Conservation (phyloP, 2,888 invertebrate genomes). For the Chaitophorus viminalis region DNA sequence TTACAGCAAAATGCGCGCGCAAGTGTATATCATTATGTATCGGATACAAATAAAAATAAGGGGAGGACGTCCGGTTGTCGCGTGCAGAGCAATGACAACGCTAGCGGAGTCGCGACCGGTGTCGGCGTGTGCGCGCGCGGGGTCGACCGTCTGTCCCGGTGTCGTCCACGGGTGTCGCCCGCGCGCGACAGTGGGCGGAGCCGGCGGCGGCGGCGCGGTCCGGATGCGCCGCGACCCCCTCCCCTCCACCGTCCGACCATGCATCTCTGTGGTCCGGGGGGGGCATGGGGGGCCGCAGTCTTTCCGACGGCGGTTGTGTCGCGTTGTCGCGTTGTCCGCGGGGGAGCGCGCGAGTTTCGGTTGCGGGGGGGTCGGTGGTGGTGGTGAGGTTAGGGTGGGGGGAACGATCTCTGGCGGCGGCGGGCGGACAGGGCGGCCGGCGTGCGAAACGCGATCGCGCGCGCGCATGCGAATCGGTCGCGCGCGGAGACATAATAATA, state of each 20-base stretch:
- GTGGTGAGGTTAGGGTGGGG: not conserved
- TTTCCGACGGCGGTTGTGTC: constrained; percentile 8
- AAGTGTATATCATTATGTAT: not conserved
- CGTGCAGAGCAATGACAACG: too few species aligned
- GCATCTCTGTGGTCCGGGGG: too few species aligned
- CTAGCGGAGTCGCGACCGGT: too few species aligned
- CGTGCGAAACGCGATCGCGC: not conserved
- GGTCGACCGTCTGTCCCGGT: too few species aligned
- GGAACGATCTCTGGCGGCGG: too few species aligned
- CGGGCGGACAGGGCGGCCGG: not conserved
- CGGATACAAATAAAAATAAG: constrained; percentile 27
- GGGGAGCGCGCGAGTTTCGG: not conserved
- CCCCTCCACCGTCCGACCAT: not conserved
- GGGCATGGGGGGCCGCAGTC: too few species aligned
- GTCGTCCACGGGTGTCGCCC: constrained; percentile 14
- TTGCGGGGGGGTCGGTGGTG: not conserved
- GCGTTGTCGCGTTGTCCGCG: constrained; percentile 35
- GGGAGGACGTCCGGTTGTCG: constrained; percentile 28
- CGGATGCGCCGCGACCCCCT: constrained; percentile 42
- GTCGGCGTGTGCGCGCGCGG: too few species aligned
- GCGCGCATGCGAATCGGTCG: constrained; percentile 50
- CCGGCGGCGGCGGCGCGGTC: constrained; percentile 13
- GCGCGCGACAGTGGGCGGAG: constrained; percentile 42
- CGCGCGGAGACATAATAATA: constrained; percentile 42
- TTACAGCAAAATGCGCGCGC: not conserved